phyloP scores from a whole-genome alignment of 2,113 vertebrate genomes.

The Cyprinodon variegatus region DNA sequence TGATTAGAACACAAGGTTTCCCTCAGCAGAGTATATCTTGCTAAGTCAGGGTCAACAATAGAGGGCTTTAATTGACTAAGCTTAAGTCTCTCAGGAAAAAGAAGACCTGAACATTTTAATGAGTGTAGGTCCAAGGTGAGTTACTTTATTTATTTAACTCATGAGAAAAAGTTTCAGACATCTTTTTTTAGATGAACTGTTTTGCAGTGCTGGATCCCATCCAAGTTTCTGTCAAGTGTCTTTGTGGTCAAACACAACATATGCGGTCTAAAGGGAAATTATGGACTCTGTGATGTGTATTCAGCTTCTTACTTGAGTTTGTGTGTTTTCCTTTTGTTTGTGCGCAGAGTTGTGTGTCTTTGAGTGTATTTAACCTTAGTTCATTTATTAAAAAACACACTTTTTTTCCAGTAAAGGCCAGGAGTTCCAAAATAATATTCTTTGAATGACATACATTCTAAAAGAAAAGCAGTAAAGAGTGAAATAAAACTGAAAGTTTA shows the following conservation, averaged over 20 bases:
- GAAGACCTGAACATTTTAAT: constrained; percentile 59
- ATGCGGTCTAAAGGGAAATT: constrained; percentile 33
- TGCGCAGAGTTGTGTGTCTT: background rate
- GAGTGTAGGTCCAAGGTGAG: constrained; percentile 59
- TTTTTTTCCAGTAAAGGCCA: constrained; percentile 52
- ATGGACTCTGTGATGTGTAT: constrained; percentile 25
- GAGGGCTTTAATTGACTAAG: constrained; percentile 57
- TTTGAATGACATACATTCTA: constrained; percentile 36
- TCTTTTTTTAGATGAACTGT: constrained; percentile 46
- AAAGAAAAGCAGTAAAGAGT: constrained; percentile 4
- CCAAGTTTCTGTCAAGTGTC: constrained; percentile 23
- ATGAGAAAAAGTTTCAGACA: constrained; percentile 35
- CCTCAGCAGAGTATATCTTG: constrained; percentile 14
- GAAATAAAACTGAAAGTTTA: constrained; percentile 7
- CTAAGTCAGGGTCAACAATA: constrained; percentile 29
- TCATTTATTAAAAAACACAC: constrained; percentile 48
- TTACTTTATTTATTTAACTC: constrained; percentile 55
- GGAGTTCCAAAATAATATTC: constrained; percentile 54
- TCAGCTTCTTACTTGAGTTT: constrained; percentile 3
- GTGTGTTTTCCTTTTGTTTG: constrained; percentile 5
- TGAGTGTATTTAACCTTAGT: constrained; percentile 1
- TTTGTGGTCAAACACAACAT: constrained; percentile 45
- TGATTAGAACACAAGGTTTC: constrained; percentile 11
- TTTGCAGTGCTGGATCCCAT: constrained; percentile 34
- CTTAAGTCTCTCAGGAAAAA: constrained; percentile 41